Conservation (phyloP, 2,888 invertebrate genomes). For the Himalopsyche anomala region DNA sequence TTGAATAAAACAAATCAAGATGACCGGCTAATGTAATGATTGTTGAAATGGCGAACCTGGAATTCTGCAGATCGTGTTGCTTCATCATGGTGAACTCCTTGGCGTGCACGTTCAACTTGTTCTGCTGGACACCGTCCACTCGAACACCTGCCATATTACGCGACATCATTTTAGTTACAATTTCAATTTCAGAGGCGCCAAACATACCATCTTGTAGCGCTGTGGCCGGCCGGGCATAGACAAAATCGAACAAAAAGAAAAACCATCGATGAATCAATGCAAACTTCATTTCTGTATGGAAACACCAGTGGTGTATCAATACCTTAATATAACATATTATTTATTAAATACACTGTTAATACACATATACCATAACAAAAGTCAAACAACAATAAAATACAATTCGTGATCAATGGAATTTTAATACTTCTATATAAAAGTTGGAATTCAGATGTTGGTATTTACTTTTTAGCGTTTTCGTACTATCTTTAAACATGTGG, state of each 20-base stretch:
- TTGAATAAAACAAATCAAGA: conserved; percentile 41
- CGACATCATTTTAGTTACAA: conserved; percentile 52
- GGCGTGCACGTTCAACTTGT: conserved; percentile 90
- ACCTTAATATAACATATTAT: no score
- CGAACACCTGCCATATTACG: conserved; percentile 76
- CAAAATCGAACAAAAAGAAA: conserved; percentile 18
- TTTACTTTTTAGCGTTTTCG: no score
- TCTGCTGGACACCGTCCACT: conserved; percentile 77
- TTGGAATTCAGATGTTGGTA: no score
- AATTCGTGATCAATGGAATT: no score
- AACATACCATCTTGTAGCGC: neutral
- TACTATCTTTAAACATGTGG: no score
- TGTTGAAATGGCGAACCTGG: conserved; percentile 52
- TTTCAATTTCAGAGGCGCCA: conserved; percentile 40
- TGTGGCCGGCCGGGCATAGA: conserved; percentile 14
- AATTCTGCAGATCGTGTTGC: conserved; percentile 68
- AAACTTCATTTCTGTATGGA: conserved; percentile 1
- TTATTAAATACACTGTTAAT: no score
- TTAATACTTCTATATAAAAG: no score
- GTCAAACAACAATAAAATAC: no score
- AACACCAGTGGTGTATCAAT: conserved; percentile 15
- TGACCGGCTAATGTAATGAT: neutral
- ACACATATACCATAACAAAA: no score
- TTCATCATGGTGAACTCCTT: conserved; percentile 92
- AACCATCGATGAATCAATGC: conserved; percentile 2